phyloP scores from a whole-genome alignment of 2,113 vertebrate genomes.

The Patagioenas fasciata region DNA sequence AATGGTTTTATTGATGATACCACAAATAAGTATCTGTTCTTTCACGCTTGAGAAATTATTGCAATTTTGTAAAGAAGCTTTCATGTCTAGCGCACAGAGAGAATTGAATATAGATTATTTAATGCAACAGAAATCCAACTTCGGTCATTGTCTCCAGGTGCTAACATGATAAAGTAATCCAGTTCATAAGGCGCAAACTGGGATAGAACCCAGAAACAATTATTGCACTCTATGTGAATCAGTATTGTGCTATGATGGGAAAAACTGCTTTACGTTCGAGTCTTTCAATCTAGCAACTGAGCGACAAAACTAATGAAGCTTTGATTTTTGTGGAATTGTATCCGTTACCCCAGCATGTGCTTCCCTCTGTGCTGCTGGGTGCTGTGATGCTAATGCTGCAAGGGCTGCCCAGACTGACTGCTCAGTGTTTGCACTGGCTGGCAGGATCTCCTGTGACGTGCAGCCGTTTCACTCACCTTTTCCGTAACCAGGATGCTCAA shows the following conservation, averaged over 20 bases:
- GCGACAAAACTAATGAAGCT: background rate
- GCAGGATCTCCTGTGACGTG: background rate
- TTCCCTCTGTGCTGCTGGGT: rapidly evolving
- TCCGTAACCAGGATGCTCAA: background rate
- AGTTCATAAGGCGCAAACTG: background rate
- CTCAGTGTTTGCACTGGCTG: background rate
- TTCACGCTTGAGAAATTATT: background rate
- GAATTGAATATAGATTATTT: background rate
- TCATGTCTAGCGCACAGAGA: background rate
- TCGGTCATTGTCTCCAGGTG: background rate
- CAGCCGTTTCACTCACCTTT: background rate
- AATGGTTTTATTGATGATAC: background rate
- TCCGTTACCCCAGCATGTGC: background rate
- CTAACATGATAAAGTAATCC: background rate
- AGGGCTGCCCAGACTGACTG: background rate
- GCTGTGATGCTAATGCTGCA: background rate
- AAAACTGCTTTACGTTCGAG: background rate
- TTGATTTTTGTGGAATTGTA: background rate
- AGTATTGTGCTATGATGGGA: background rate
- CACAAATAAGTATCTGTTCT: background rate
- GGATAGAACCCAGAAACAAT: background rate
- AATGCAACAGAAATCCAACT: background rate
- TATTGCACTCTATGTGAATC: background rate
- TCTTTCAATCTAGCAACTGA: background rate
- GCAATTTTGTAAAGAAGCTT: background rate